phyloP scores from a whole-genome alignment of 2,113 vertebrate species.

The Tauraco erythrolophus region DNA sequence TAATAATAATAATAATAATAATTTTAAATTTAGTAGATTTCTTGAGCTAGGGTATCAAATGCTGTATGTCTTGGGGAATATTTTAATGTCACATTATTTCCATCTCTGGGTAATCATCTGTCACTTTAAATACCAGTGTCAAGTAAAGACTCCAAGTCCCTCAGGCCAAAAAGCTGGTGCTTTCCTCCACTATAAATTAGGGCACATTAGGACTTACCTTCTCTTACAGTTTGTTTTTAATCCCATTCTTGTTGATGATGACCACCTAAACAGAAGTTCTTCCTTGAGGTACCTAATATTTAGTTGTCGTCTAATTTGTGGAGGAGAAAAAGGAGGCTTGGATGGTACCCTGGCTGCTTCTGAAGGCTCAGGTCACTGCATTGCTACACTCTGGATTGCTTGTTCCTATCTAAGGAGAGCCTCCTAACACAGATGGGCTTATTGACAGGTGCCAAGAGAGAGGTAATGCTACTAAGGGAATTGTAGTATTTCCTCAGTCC shows the following conservation, averaged over 20 bases:
- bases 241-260: background rate
- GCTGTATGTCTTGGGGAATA: conserved; percentile 29
- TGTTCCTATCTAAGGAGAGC: background rate
- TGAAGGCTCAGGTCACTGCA: background rate
- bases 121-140: conserved; percentile 54
- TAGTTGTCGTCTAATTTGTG: background rate
- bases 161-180: conserved; percentile 52
- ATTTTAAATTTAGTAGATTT: too few species aligned
- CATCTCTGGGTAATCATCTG: conserved; percentile 42
- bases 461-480: background rate
- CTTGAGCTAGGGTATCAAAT: conserved; percentile 18
- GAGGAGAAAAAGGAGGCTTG: background rate
- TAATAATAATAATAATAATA: too few species aligned
- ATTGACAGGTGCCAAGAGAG: background rate
- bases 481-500: too few species aligned
- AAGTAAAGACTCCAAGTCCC: conserved; percentile 42
- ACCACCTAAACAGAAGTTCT: background rate
- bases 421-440: background rate
- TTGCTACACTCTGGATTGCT: background rate
- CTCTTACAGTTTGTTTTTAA: background rate
- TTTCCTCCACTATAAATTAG: conserved; percentile 48
- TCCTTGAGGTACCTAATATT: background rate
- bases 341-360: background rate
- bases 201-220: background rate
- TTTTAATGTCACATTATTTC: conserved; percentile 62